Evolutionary conservation across 2,888 invertebrate species (phyloP).

Genomic region (Athripsodes cinereus): DNA sequence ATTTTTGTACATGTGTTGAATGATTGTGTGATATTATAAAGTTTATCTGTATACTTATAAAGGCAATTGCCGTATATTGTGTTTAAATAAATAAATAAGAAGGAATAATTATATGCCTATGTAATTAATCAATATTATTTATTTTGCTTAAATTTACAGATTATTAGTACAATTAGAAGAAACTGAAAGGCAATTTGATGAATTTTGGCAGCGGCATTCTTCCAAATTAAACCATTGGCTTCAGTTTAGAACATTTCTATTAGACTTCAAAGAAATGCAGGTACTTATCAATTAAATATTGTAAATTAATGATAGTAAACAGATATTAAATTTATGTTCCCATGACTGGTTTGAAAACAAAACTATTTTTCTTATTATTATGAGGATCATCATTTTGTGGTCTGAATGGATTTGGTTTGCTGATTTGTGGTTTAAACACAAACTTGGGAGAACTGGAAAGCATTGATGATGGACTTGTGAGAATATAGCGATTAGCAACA

Average conservation of each 20-base stretch:
- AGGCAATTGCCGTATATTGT: too few species aligned
- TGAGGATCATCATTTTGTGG: not conserved
- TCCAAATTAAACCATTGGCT: slow-evolving; percentile 84
- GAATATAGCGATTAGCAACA: slow-evolving; percentile 35
- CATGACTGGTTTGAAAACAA: slow-evolving; percentile 15
- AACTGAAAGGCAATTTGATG: slow-evolving; percentile 89
- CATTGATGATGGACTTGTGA: not conserved
- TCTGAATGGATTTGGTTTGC: slow-evolving; percentile 1
- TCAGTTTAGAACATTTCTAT: slow-evolving; percentile 87
- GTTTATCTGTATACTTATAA: too few species aligned
- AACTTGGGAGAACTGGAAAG: slow-evolving; percentile 7
- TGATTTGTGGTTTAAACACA: slow-evolving; percentile 17
- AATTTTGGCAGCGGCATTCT: slow-evolving; percentile 91
- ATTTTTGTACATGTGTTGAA: too few species aligned
- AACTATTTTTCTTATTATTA: slow-evolving; percentile 3
- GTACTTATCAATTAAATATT: too few species aligned
- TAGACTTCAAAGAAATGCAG: slow-evolving; percentile 88
- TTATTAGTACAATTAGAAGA: slow-evolving; percentile 89
- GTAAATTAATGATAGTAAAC: too few species aligned
- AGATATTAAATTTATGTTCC: not conserved
- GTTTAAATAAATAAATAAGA: too few species aligned
- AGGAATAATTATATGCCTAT: not conserved
- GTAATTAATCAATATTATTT: too few species aligned
- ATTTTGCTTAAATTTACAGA: slow-evolving; percentile 41
- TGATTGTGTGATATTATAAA: too few species aligned